Conservation (phyloP, 2,113 vertebrate genomes). For the Leiothrix lutea region DNA sequence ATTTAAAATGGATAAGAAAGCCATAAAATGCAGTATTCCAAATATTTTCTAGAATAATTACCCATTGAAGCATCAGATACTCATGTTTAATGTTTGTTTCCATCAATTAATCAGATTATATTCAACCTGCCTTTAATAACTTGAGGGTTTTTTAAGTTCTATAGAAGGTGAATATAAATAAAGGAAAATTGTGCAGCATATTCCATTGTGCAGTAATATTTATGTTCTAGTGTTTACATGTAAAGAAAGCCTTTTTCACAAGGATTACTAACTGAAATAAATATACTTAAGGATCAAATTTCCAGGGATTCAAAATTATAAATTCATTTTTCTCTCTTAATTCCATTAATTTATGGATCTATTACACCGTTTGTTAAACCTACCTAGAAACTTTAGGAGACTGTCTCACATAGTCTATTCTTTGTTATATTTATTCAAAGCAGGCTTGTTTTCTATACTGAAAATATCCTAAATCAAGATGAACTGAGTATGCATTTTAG, state of each 20-base stretch:
- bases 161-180: not conserved
- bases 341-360: not conserved
- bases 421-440: not conserved
- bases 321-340: not conserved
- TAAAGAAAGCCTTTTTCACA: conserved; percentile 57
- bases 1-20: not conserved
- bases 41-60: not conserved
- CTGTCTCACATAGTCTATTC: not conserved
- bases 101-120: not conserved
- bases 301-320: conserved; percentile 23
- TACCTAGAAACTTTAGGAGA: not conserved
- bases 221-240: not conserved
- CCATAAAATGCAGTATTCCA: not conserved
- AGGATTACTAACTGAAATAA: not conserved
- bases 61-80: not conserved
- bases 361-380: not conserved
- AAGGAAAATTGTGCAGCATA: not conserved
- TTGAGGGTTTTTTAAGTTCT: not conserved
- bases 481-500: not conserved
- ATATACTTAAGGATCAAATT: conserved; percentile 19
- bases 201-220: not conserved
- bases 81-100: not conserved
- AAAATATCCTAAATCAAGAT: not conserved
- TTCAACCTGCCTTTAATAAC: not conserved
- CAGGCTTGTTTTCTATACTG: not conserved